Evolutionary conservation across 2,797 vertebrate species (phyloP).

Genomic region (Ficedula albicollis): DNA sequence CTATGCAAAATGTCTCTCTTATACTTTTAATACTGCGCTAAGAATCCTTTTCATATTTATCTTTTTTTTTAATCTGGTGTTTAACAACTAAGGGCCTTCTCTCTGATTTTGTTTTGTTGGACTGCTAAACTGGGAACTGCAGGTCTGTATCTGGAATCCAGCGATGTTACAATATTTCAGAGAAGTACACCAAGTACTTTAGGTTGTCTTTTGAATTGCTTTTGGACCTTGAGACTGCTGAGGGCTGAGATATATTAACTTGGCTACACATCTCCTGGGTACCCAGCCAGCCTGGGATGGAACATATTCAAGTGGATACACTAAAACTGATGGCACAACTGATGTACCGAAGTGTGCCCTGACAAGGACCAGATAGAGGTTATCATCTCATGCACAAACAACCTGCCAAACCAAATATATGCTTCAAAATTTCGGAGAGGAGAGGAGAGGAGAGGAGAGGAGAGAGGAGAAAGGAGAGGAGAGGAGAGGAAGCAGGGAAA

Average conservation of each 20-base stretch:
- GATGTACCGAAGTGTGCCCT: neutral
- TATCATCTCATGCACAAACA: neutral
- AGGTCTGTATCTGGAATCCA: neutral
- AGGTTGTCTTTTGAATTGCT: neutral
- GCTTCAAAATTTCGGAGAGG: neutral
- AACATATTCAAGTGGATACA: neutral
- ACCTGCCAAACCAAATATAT: neutral
- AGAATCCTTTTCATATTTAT: neutral
- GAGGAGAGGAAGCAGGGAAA: neutral
- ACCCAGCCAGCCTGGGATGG: neutral
- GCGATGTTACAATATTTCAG: neutral
- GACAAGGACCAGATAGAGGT: neutral
- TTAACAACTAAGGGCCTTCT: neutral
- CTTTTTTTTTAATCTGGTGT: neutral
- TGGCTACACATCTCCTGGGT: neutral
- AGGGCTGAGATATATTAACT: slow-evolving; percentile 16
- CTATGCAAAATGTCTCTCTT: neutral
- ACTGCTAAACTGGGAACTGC: neutral
- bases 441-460: too few species aligned
- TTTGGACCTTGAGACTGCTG: neutral
- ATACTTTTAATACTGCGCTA: neutral
- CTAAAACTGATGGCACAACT: neutral
- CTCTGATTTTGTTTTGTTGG: neutral
- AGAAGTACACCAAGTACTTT: neutral
- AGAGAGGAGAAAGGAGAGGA: too few species aligned